phyloP scores from a whole-genome alignment of 2,888 invertebrate species.

The Ophion ventricosus region DNA sequence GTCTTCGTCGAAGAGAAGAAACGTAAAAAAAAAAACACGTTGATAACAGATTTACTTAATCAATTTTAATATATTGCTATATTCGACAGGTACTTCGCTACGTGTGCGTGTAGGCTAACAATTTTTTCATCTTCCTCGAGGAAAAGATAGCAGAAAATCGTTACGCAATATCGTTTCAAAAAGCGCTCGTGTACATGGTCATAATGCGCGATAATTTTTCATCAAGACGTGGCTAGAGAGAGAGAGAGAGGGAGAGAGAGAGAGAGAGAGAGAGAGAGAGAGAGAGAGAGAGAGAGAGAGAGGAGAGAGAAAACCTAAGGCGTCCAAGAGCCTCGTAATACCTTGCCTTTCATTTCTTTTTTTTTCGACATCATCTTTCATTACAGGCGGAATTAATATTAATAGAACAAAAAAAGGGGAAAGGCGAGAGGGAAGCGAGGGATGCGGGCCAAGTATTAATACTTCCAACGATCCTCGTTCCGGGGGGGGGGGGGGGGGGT shows the following conservation, averaged over 20 bases:
- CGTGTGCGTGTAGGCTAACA: not conserved
- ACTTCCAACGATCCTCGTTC: conserved; percentile 6
- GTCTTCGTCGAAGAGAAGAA: not conserved
- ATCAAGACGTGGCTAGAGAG: conserved; percentile 41
- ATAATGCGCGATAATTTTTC: conserved; percentile 57
- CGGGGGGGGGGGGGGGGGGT: too few species aligned
- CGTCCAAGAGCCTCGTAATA: not conserved
- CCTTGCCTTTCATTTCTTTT: not conserved
- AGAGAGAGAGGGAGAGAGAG: conserved; percentile 30
- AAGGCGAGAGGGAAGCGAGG: conserved; percentile 4
- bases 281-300: conserved; percentile 37
- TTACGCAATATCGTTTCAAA: conserved; percentile 32
- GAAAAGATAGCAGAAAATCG: conserved; percentile 11
- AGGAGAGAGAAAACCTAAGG: not conserved
- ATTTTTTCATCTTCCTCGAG: not conserved
- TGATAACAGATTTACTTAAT: not conserved
- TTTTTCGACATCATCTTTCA: conserved; percentile 38
- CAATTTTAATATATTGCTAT: not conserved
- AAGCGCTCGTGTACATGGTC: conserved; percentile 7
- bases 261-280: conserved; percentile 14
- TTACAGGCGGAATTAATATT: conserved; percentile 50
- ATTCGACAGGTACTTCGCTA: not conserved
- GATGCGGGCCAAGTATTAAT: conserved; percentile 6
- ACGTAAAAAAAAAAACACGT: not conserved
- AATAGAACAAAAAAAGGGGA: not conserved